Conservation (phyloP, 2,113 vertebrate species). For the Orycteropus afer region DNA sequence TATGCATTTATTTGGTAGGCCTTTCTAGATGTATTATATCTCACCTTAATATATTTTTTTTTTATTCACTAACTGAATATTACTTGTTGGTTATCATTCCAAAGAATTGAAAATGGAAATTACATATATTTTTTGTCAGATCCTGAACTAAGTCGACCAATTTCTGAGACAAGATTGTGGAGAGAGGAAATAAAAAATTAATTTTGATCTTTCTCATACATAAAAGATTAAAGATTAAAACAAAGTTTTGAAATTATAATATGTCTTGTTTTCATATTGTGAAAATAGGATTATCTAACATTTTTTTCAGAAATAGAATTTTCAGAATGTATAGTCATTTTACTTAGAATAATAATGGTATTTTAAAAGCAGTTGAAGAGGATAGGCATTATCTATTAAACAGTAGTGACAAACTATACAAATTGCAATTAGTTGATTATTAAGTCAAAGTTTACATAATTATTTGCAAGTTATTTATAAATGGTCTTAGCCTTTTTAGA, state of each 20-base stretch:
- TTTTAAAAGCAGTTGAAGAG: neutral
- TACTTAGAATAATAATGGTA: neutral
- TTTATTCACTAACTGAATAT: conserved; percentile 9
- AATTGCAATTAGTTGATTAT: neutral
- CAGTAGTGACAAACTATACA: neutral
- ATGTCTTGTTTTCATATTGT: neutral
- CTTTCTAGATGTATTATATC: neutral
- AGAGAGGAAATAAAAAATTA: neutral
- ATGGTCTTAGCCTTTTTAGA: conserved; percentile 10
- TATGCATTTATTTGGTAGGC: neutral
- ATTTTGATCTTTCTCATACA: neutral
- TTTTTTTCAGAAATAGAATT: conserved; percentile 34
- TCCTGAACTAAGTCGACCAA: neutral
- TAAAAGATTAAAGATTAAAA: neutral
- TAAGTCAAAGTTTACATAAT: conserved; percentile 36
- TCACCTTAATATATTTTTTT: conserved; percentile 14
- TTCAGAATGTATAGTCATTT: neutral
- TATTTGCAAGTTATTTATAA: conserved; percentile 68
- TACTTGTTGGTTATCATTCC: neutral
- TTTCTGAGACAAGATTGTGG: neutral
- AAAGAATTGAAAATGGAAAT: neutral
- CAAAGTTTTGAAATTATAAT: neutral
- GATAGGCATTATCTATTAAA: neutral
- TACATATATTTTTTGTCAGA: neutral
- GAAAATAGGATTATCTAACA: neutral